Percentiles rank a stretch among this genome's conserved stretches.
These are phyloP conservation scores for Limenitis camilla DNA, from an alignment of 2,888 invertebrate genomes.

Conservation along the genomic window DNA sequence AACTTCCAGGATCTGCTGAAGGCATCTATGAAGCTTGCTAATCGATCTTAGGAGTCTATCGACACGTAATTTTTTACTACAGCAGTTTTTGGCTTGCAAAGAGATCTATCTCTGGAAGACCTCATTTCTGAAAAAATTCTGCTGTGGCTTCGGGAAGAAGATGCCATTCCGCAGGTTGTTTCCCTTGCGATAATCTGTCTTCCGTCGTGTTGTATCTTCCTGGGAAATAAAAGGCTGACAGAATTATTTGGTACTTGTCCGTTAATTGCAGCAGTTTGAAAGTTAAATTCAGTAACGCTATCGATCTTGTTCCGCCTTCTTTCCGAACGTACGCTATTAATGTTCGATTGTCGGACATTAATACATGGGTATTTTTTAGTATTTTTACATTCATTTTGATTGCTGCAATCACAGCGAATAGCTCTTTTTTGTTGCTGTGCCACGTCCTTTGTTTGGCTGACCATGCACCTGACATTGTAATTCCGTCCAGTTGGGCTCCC, in stretches of 20 bases:
- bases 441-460: constrained; percentile 22
- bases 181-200: too few relatives aligned
- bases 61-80: constrained; percentile 17
- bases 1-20: constrained; percentile 12
- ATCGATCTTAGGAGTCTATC: constrained; percentile 6
- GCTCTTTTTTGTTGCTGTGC: constrained; percentile 28
- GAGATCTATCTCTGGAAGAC: constrained; percentile 18
- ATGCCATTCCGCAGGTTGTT: constrained; percentile 27
- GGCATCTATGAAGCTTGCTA: constrained; percentile 11
- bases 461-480: too few relatives aligned
- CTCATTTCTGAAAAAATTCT: constrained; percentile 22
- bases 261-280: background rate
- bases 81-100: constrained; percentile 16
- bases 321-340: constrained; percentile 15
- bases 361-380: constrained; percentile 1
- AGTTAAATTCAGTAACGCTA: constrained; percentile 2
- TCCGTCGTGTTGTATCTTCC: constrained; percentile 19
- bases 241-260: constrained; percentile 9
- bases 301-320: constrained; percentile 7
- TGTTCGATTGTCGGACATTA: constrained; percentile 19
- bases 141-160: constrained; percentile 11
- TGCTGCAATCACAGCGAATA: constrained; percentile 22
- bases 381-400: constrained; percentile 2
- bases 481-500: too few relatives aligned
- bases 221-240: constrained; percentile 19